Evolutionary conservation across 2,113 vertebrate genomes (phyloP), one percentile per base, ranked within the genome.

Genomic region (Lagopus muta): DNA sequence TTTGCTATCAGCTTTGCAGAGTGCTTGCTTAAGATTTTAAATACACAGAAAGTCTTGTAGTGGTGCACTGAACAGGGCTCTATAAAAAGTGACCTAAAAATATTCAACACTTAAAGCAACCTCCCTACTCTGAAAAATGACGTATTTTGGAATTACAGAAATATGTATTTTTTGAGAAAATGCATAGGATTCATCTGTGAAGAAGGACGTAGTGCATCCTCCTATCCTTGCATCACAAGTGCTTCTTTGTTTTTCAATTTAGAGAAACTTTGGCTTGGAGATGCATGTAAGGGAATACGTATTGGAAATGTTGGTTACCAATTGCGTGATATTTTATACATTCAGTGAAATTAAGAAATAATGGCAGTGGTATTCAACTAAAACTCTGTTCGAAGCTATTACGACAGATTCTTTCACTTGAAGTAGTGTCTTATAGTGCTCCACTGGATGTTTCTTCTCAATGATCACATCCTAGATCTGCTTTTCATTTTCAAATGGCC

Each of bases 1-100:
- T 5, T 43, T 2, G 2, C 6, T 8, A 5, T 30, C 50, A 58
- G 24, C 24, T 54, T 65, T 0, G 0, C 34, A 64, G 21, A 0
- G 0, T 58, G 36, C 62, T 34, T 40, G 10, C 8, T 61, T 38
- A 10, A 1, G 4, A 13, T 61, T n/a, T 76, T 52, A 52, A 52
- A 57, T 3, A 2, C 14, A 8, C 0, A 0, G 43, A 25, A 80
- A 88, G 8, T 32, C 57, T 82, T 34, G 40, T 32, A 70, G 54
- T 54, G 27, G 54, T 73, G 58, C 24, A 28, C 8, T 24, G n/a
- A 70, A 10, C n/a, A 73, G 55, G 22, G 30, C 2, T 89, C 38
- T 69, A 10, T 19, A 69, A 55, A 48, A 55, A 82, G 34, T 57
- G 32, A 38, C n/a, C 52, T 87, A 55, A 47, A 75, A 60, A 21